Percentiles rank a stretch among this genome's conserved stretches.
Conservation (phyloP, 2,888 invertebrate species). For the Litoditis marina region DNA sequence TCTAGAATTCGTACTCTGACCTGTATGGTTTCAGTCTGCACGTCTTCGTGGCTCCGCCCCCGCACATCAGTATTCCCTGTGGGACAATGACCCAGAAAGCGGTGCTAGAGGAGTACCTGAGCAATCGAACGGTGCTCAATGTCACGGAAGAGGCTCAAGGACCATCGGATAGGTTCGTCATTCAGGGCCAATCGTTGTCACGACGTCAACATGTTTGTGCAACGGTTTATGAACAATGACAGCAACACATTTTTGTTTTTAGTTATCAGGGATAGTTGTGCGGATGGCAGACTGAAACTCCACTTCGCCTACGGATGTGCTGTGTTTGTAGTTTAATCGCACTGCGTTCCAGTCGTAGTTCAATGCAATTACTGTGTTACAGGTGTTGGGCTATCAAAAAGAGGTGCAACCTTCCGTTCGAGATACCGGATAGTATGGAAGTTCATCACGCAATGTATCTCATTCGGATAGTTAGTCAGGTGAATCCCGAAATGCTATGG, state of each 20-base stretch:
- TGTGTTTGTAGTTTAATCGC: too few relatives aligned
- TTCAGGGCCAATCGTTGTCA: too few relatives aligned
- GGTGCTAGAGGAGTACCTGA: conserved; percentile 19
- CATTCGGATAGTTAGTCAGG: conserved; percentile 31
- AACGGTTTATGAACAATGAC: too few relatives aligned
- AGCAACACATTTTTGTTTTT: background rate
- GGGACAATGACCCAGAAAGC: conserved; percentile 18
- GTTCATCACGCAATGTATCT: conserved; percentile 34
- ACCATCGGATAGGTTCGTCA: too few relatives aligned
- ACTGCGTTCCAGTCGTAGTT: background rate
- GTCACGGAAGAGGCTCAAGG: background rate
- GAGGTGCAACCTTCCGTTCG: conserved; percentile 30
- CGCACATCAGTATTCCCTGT: conserved; percentile 24
- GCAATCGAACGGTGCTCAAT: conserved; percentile 26
- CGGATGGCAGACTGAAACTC: too few relatives aligned
- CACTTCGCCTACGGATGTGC: background rate
- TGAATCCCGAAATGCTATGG: too few relatives aligned
- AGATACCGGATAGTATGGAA: conserved; percentile 34
- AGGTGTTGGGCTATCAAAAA: conserved; percentile 35
- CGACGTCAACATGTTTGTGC: too few relatives aligned
- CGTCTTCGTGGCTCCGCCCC: conserved; percentile 26
- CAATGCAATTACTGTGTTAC: too few relatives aligned
- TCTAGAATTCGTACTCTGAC: too few relatives aligned
- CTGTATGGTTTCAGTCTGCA: conserved; percentile 36
- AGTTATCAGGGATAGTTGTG: background rate